Evolutionary conservation across 35 echinoderm and acorn worm genomes (phyloP), one percentile per base, ranked within the genome.

Genomic region (Acanthaster planci): DNA sequence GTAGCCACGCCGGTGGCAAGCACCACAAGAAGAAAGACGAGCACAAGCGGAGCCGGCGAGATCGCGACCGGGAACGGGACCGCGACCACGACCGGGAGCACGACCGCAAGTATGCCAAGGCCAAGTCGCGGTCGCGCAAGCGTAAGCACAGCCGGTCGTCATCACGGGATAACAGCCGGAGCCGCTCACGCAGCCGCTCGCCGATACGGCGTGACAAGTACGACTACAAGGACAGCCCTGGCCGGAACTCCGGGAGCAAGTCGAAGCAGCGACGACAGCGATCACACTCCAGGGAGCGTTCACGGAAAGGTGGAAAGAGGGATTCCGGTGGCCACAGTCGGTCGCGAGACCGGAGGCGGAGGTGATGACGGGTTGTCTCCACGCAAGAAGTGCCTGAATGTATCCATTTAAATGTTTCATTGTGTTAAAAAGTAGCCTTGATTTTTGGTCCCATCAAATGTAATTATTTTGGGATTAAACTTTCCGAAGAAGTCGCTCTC

Each of bases 61-160:
- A 52, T 26, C 79, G 56, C 23, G 35, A 35, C 29, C 27, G 81
- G 56, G 56, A 83, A 16, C 38, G 51, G n/a, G 77, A 80, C 2
- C 77, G 51, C 9, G 51, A 80, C 7, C 53, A 53, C 29, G 32
- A 19, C 7, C 12, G 38, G 34, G 81, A 57, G 16, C 27, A 32
- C 56, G 56, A 83, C 19, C 34, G 14, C 36, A 83, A 83, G 44
- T 44, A 53, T 22, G 27, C 51, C 26, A 83, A 72, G 34, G 23
- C 14, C 42, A 72, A 72, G 64, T 72, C 64, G 2, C 26, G 81
- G 59, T 51, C 44, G 0, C 81, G 81, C 1, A 83, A 57, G 53
- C 81, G 79, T 26, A 82, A 53, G 50, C 39, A 52, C 21, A 83
- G 53, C 29, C 81, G 81, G 15, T 83, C 81, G 18, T 31, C 56